Conservation (phyloP, 2,888 invertebrate genomes). For the Gymnoscelis rufifasciata region DNA sequence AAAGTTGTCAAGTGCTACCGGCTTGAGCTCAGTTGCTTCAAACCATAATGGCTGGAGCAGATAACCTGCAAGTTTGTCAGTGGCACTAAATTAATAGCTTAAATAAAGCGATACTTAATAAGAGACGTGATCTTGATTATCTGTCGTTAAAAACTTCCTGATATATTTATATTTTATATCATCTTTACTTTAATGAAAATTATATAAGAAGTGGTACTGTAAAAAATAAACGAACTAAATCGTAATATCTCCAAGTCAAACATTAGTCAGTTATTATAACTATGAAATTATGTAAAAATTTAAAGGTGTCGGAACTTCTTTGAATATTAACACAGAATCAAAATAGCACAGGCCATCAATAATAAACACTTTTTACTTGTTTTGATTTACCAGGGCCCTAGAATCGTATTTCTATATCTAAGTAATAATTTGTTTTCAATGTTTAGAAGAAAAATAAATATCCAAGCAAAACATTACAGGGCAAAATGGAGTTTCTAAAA, state of each 20-base stretch:
- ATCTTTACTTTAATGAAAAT: no score
- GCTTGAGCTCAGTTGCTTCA: conserved; percentile 53
- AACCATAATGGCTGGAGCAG: conserved; percentile 62
- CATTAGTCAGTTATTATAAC: no score
- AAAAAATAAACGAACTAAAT: no score
- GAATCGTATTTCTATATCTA: background rate
- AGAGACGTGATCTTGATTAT: conserved; percentile 37
- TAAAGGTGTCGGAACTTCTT: no score
- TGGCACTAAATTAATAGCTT: conserved; percentile 54
- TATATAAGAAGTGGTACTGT: no score
- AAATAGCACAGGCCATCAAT: no score
- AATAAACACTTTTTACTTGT: conserved; percentile 7
- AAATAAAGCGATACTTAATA: conserved; percentile 55
- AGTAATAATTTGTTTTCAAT: background rate
- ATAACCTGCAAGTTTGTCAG: conserved; percentile 65
- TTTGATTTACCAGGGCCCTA: background rate
- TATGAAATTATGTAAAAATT: no score
- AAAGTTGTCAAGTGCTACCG: conserved; percentile 53
- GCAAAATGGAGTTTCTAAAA: background rate
- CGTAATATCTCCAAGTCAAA: no score
- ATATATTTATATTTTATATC: no score
- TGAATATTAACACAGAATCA: no score
- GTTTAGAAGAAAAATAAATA: background rate
- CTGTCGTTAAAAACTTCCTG: no score
- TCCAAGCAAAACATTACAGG: background rate